Conservation (phyloP, 2,113 vertebrate species). For the Boleophthalmus pectinirostris region DNA sequence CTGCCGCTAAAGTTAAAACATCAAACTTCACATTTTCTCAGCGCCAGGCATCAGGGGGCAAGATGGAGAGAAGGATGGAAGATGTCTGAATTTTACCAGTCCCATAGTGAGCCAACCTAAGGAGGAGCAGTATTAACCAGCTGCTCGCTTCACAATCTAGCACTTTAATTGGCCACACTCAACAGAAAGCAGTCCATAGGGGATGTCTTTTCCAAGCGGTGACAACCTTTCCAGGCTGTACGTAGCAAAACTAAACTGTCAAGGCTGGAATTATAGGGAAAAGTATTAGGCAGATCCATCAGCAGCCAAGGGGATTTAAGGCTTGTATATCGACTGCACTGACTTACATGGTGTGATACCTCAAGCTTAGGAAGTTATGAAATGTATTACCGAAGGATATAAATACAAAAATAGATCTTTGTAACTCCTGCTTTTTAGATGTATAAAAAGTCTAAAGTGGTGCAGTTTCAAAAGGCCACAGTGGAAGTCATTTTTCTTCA, state of each 20-base stretch:
- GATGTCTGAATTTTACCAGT: conserved; percentile 29
- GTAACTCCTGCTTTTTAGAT: neutral
- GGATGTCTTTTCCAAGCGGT: conserved; percentile 59
- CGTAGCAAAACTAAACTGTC: conserved; percentile 61
- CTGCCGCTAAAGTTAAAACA: conserved; percentile 17
- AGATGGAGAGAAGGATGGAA: neutral
- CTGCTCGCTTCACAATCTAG: conserved; percentile 48
- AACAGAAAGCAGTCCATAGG: conserved; percentile 50
- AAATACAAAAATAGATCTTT: neutral
- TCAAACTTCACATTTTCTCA: conserved; percentile 27
- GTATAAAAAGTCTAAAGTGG: neutral
- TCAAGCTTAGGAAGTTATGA: conserved; percentile 9
- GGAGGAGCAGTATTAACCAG: conserved; percentile 52
- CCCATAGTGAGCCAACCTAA: conserved; percentile 30
- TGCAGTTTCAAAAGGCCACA: neutral
- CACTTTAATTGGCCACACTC: conserved; percentile 65
- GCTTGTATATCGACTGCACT: conserved; percentile 1
- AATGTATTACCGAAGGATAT: conserved; percentile 1
- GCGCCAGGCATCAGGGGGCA: conserved; percentile 14
- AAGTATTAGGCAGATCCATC: conserved; percentile 61
- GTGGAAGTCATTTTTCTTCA: neutral
- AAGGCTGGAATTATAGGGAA: conserved; percentile 54
- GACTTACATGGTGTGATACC: conserved; percentile 10
- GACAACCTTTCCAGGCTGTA: conserved; percentile 61
- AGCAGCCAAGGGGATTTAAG: conserved; percentile 27